A percentile compares a stretch with the other conserved stretches of the same genome.
phyloP scores from a whole-genome alignment of 2,888 invertebrate species.

The Lamellibrachia columna region DNA sequence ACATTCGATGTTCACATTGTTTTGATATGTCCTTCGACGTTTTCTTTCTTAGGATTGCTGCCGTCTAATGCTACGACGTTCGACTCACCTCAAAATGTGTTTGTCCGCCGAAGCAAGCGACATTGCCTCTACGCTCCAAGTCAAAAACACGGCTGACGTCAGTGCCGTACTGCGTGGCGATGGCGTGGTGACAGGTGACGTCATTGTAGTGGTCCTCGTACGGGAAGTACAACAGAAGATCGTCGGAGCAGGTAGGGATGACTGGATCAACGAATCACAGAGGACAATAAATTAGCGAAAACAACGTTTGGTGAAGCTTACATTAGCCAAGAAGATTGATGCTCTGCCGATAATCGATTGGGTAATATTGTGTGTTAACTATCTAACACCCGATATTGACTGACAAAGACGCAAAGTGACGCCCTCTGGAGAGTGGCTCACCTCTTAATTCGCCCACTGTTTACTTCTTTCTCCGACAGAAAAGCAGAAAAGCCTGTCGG shows the following conservation, averaged over 20 bases:
- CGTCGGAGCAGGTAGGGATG: neutral
- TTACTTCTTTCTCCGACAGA: too few relatives aligned
- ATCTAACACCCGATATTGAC: too few relatives aligned
- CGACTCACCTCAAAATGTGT: conserved; percentile 13
- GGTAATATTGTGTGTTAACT: too few relatives aligned
- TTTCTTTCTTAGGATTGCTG: neutral
- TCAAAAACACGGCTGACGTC: neutral
- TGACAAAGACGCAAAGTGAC: too few relatives aligned
- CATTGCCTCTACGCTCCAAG: neutral
- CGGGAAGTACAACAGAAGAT: neutral
- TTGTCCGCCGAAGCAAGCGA: conserved; percentile 22
- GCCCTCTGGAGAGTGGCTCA: too few relatives aligned
- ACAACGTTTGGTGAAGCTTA: neutral
- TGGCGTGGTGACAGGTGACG: conserved; percentile 20
- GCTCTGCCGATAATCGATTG: neutral
- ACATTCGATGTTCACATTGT: neutral
- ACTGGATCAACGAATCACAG: neutral
- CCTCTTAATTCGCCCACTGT: too few relatives aligned
- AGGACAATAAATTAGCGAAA: neutral
- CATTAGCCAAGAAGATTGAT: neutral
- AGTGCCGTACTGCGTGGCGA: neutral
- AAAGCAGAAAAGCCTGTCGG: too few relatives aligned
- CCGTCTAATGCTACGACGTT: neutral
- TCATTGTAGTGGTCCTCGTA: conserved; percentile 19
- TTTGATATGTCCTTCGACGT: neutral